A percentile compares a stretch with the other conserved stretches of the same genome.
These are phyloP conservation scores for Sicus ferrugineus DNA, from an alignment of 2,888 invertebrate species.

Conservation along the genomic window DNA sequence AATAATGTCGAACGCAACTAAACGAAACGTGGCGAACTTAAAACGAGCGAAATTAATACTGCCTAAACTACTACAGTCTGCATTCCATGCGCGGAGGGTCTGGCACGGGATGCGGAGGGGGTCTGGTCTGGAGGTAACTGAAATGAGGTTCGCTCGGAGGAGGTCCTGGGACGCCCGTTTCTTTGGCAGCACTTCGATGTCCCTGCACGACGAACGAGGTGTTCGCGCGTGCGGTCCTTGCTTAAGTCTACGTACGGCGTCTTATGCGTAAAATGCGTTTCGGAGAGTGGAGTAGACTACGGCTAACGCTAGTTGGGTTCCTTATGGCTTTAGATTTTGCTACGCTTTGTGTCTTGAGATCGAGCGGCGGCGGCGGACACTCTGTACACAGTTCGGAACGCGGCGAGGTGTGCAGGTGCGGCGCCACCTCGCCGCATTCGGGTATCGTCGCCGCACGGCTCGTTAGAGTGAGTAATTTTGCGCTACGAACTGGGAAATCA, in stretches of 20 bases:
- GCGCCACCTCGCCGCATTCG: slow-evolving; percentile 18
- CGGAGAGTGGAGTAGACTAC: slow-evolving; percentile 3
- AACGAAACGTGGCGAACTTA: too few species aligned
- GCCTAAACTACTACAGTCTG: background rate
- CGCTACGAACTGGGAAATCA: too few species aligned
- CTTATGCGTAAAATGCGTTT: slow-evolving; percentile 1
- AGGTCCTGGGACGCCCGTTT: too few species aligned
- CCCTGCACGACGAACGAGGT: too few species aligned
- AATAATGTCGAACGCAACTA: too few species aligned
- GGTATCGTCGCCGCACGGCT: too few species aligned
- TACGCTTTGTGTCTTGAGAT: slow-evolving; percentile 25
- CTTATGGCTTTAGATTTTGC: slow-evolving; percentile 27
- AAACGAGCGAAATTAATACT: background rate
- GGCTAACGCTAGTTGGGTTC: background rate
- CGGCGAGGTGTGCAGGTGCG: background rate
- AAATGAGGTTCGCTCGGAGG: too few species aligned
- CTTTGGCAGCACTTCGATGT: slow-evolving; percentile 29
- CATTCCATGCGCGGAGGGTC: slow-evolving; percentile 3
- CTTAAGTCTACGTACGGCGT: background rate
- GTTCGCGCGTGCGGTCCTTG: background rate
- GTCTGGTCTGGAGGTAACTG: too few species aligned
- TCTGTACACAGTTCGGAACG: slow-evolving; percentile 25
- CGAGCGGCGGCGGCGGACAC: background rate
- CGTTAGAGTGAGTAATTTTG: too few species aligned
- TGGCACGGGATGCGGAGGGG: too few species aligned